phyloP scores from a whole-genome alignment of 2,888 invertebrate genomes.

The Synanthedon vespiformis region DNA sequence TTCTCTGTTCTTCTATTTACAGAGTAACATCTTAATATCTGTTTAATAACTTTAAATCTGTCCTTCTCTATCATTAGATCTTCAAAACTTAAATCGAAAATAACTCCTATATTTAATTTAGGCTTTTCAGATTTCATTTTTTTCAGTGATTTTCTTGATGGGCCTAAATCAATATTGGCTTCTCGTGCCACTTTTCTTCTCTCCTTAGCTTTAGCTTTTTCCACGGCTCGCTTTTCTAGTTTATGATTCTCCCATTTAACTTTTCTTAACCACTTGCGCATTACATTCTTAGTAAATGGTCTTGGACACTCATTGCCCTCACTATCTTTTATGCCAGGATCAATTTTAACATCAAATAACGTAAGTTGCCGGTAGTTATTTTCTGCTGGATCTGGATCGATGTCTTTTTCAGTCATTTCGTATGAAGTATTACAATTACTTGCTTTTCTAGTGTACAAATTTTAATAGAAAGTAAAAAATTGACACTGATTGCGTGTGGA shows the following conservation, averaged over 20 bases:
- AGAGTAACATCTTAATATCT: slow-evolving; percentile 91
- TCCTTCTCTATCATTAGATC: slow-evolving; percentile 91
- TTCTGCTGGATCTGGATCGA: slow-evolving; percentile 8
- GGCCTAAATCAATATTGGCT: slow-evolving; percentile 79
- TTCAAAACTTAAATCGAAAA: slow-evolving; percentile 93
- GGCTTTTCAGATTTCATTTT: slow-evolving; percentile 77
- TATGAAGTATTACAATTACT: too few species aligned
- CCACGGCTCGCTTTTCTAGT: slow-evolving; percentile 76
- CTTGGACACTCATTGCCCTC: slow-evolving; percentile 54
- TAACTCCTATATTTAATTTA: slow-evolving; percentile 77
- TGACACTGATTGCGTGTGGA: too few species aligned
- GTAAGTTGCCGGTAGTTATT: slow-evolving; percentile 37
- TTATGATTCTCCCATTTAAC: slow-evolving; percentile 80
- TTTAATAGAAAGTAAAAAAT: too few species aligned
- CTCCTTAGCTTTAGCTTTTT: slow-evolving; percentile 78
- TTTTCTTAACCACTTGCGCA: slow-evolving; percentile 76
- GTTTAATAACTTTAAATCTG: slow-evolving; percentile 89
- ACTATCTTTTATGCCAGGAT: slow-evolving; percentile 59
- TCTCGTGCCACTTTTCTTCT: slow-evolving; percentile 77
- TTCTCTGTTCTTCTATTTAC: slow-evolving; percentile 84
- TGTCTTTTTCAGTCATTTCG: background rate
- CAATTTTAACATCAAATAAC: slow-evolving; percentile 48
- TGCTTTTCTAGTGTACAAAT: too few species aligned
- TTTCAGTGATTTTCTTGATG: slow-evolving; percentile 85
- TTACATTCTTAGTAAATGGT: slow-evolving; percentile 72